Conservation (phyloP, 2,797 vertebrate species). For the Megalops cyprinoides region DNA sequence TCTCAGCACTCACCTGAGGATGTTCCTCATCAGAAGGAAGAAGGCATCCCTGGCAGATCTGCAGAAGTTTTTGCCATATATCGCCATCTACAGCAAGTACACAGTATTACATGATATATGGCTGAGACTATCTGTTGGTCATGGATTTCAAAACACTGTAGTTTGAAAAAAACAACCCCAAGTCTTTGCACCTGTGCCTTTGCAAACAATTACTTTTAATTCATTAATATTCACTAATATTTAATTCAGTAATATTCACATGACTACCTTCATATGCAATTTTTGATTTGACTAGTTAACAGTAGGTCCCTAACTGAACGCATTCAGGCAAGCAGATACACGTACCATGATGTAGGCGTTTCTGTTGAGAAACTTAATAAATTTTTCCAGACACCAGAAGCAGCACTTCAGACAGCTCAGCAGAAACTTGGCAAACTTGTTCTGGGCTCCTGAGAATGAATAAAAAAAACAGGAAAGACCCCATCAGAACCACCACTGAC, state of each 20-base stretch:
- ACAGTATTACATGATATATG: background rate
- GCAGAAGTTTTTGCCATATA: slow-evolving; percentile 96
- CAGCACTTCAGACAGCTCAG: slow-evolving; percentile 92
- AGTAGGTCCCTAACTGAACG: background rate
- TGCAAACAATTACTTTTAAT: too few species aligned
- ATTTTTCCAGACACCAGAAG: slow-evolving; percentile 98
- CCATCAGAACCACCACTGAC: background rate
- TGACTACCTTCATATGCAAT: too few species aligned
- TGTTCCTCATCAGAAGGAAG: slow-evolving; percentile 94
- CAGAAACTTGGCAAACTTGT: slow-evolving; percentile 85
- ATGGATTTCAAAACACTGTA: background rate
- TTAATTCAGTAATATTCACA: too few species aligned
- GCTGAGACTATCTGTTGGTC: background rate
- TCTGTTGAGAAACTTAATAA: slow-evolving; percentile 92
- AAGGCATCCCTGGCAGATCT: slow-evolving; percentile 89
- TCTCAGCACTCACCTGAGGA: slow-evolving; percentile 78
- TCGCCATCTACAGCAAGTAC: slow-evolving; percentile 75
- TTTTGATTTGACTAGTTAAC: background rate
- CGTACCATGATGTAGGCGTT: slow-evolving; percentile 98
- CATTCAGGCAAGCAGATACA: background rate
- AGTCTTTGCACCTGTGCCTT: too few species aligned
- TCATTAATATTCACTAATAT: too few species aligned
- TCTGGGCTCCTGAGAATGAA: slow-evolving; percentile 78
- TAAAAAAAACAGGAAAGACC: background rate
- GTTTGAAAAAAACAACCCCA: background rate